A percentile compares a stretch with the other conserved stretches of the same genome.
These are phyloP conservation scores for Trachemys scripta DNA, from an alignment of 2,113 vertebrate genomes.

Conservation along the genomic window DNA sequence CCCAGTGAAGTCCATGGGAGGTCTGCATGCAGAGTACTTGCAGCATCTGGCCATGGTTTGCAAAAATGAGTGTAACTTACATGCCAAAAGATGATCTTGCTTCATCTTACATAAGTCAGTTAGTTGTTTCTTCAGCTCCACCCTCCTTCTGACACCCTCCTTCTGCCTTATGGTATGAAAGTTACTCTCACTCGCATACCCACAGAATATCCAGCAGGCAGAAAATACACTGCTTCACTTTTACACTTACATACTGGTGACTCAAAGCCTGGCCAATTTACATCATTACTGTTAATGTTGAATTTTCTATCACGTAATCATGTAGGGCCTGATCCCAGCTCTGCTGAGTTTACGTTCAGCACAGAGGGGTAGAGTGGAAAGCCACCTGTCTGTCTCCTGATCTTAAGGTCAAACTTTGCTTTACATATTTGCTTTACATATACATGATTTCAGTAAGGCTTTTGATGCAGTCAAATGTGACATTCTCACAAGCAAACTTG, in stretches of 20 bases:
- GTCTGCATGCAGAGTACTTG: background rate
- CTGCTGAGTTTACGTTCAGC: background rate
- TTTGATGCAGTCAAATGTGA: too few species aligned
- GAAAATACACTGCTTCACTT: background rate
- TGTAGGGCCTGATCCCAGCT: background rate
- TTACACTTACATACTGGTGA: background rate
- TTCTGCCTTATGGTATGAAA: background rate
- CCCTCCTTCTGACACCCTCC: background rate
- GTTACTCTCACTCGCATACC: background rate
- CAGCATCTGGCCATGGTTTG: background rate
- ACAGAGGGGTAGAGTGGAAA: background rate
- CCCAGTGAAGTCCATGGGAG: background rate
- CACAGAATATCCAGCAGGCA: background rate
- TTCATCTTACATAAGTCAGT: background rate
- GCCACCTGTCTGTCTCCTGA: background rate
- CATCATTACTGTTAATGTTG: background rate
- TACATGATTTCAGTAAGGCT: too few species aligned
- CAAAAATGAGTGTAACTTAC: background rate
- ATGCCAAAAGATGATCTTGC: background rate
- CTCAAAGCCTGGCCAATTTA: background rate
- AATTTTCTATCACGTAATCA: background rate
- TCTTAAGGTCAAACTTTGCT: background rate
- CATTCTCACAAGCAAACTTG: too few species aligned
- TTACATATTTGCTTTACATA: too few species aligned
- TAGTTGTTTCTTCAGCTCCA: background rate